Evolutionary conservation across 2,113 vertebrate genomes (phyloP).

Genomic region (Pteropus alecto): DNA sequence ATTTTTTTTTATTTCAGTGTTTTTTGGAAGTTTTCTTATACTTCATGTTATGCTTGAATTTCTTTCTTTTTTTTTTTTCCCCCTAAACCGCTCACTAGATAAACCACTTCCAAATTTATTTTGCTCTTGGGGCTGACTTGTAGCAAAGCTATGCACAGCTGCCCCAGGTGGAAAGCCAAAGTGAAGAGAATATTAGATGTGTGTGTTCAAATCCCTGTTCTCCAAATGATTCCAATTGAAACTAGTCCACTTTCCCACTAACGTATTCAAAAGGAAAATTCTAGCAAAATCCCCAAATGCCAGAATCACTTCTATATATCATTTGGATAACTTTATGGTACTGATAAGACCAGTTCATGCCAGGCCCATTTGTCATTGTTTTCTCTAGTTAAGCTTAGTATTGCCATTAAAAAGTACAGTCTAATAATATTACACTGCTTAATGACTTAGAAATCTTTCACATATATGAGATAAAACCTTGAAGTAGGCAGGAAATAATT

Average conservation of each 20-base stretch:
- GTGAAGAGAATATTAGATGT: neutral
- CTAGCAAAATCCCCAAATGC: neutral
- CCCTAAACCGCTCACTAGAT: neutral
- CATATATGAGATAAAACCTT: neutral
- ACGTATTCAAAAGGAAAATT: neutral
- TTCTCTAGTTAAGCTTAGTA: neutral
- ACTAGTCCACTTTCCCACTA: neutral
- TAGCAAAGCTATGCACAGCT: neutral
- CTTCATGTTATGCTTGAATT: neutral
- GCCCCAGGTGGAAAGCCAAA: neutral
- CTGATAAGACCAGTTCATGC: neutral
- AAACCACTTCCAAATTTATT: neutral
- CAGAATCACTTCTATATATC: neutral
- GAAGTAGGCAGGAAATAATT: neutral
- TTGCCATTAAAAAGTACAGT: neutral
- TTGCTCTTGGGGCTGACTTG: neutral
- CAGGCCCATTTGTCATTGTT: neutral
- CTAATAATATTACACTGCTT: neutral
- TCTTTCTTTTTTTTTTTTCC: neutral
- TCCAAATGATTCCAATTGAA: neutral
- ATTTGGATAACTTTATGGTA: neutral
- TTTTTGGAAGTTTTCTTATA: conserved; percentile 6
- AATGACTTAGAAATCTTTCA: neutral
- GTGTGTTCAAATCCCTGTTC: neutral
- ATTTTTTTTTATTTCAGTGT: neutral